Conservation (phyloP, 2,888 invertebrate species). For the Lasioglossum morio region DNA sequence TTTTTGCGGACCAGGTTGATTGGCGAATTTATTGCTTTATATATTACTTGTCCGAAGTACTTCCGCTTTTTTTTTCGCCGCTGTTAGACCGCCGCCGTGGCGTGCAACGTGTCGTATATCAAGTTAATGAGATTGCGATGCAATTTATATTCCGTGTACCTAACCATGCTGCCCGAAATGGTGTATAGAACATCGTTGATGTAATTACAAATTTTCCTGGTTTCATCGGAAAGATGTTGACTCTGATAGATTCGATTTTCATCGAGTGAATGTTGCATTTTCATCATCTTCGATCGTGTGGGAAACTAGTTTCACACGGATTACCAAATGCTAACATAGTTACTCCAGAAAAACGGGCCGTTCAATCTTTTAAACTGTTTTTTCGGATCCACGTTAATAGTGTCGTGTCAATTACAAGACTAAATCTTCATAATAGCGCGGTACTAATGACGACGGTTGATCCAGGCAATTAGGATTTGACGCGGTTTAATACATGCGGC, state of each 20-base stretch:
- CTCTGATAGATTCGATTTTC: background rate
- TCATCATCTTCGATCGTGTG: background rate
- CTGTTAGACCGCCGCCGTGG: background rate
- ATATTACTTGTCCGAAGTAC: background rate
- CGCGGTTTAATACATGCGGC: slow-evolving; percentile 59
- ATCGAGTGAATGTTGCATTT: background rate
- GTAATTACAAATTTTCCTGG: background rate
- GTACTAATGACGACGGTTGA: slow-evolving; percentile 54
- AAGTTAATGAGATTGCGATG: background rate
- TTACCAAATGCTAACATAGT: slow-evolving; percentile 58
- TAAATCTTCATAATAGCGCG: slow-evolving; percentile 56
- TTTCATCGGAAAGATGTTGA: background rate
- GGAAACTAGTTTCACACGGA: background rate
- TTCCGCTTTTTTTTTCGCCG: background rate
- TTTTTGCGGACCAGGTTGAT: slow-evolving; percentile 7
- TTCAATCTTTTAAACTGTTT: slow-evolving; percentile 21
- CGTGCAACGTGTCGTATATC: background rate
- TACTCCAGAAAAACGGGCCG: slow-evolving; percentile 43
- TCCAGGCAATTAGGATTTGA: slow-evolving; percentile 55
- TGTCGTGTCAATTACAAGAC: slow-evolving; percentile 61
- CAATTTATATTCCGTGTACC: background rate
- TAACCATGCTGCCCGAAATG: background rate
- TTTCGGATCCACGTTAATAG: slow-evolving; percentile 17
- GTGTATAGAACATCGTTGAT: background rate
- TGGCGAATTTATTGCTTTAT: slow-evolving; percentile 10